Evolutionary conservation across 2,888 invertebrate species (phyloP), one percentile per base, ranked within the genome.

Genomic region (Argyresthia goedartella): DNA sequence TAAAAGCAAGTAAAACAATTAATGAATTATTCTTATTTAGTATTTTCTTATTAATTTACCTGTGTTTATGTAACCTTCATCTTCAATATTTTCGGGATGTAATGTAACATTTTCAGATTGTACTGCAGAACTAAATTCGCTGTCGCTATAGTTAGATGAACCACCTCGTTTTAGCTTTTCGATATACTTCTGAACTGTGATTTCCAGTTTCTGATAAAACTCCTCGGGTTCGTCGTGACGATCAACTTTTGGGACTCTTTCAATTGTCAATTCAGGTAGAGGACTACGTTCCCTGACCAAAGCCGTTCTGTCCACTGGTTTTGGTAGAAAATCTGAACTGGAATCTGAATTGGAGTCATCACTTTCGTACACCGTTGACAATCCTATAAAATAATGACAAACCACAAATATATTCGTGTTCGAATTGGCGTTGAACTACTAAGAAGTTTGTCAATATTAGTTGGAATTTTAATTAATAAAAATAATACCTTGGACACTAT

Each of bases 221-320:
- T 65, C 62, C 8, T 62, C 60, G 0, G 68, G 58, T 1, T 71
- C 60, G 25, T 68, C 69, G 35, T 69, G 66, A 55, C 49, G 53
- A 46, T 52, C 53, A 7, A 54, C 60, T 43, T 70, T 59, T 0
- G 64, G 63, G 4, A 55, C 53, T 25, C 36, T 52, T 34, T 73
- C 74, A 1, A 73, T 64, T 8, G 69, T 63, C 0, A 73, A 56
- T 0, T 66, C 64, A 0, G 73, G 73, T 0, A 71, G 53, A 4
- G 69, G 63, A n/a, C 60, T 63, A 42, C 54, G 41, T 1, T 59
- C 52, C 33, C n/a, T 14, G 14, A 43, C 6, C 8, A 14, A 8
- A 8, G 8, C 13, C 13, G 14, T n/a, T 8, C n/a, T 14, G 13
- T 14, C 13, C 8, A 53, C 50, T n/a, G 16, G 8, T 53, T 50